Base-by-base conservation (phyloP, 2,797 vertebrate genomes). In the Hirundo rustica region DNA sequence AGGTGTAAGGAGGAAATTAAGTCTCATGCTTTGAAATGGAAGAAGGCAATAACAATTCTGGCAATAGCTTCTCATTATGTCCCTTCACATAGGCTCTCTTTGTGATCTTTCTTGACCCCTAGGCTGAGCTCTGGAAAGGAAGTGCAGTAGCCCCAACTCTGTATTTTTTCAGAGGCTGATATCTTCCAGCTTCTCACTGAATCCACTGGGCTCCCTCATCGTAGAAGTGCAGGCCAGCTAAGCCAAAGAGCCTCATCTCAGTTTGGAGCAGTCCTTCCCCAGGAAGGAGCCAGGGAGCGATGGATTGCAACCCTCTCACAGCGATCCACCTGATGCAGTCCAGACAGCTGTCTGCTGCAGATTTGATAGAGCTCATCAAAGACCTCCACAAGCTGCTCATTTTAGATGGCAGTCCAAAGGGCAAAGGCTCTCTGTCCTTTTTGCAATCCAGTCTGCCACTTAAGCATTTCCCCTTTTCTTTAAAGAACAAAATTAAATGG, bases 401-500 rank as follows among this genome's bases (percentile, higher is more conserved):
- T 93, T 89, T 17, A 81, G 70, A 54, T 22, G 40, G 70, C 8
- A 5, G 70, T 73, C 70, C 79, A 64, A 79, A 88, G 79, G 54
- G 73, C 0, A 0, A 84, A 89, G 64, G 66, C 60, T 70, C 25
- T 50, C 66, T 64, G 51, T 92, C 66, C 66, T 81, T 25, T 66
- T 53, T 67, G 51, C 51, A 85, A 50, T 91, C 74, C 61, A 76
- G 53, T n/a, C 65, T 87, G 47, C 53, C 91, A 83, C 61, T 89
- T 79, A 76, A 74, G 16, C 53, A 19, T 73, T 93, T 81, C 1
- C 25, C 29, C 16, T 21, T 66, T 85, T 79, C 79, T 92, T 86
- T 78, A 90, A 73, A 92, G 51, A 57, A 82, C 88, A 68, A 67
- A 92, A 94, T 95, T 88, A 90, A 95, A 93, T 79, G 38, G 34